Evolutionary conservation across 1,140 invertebrate genomes (phyloP), one percentile per base, ranked within the genome.

Genomic region (Teleopsis dalmanni): DNA sequence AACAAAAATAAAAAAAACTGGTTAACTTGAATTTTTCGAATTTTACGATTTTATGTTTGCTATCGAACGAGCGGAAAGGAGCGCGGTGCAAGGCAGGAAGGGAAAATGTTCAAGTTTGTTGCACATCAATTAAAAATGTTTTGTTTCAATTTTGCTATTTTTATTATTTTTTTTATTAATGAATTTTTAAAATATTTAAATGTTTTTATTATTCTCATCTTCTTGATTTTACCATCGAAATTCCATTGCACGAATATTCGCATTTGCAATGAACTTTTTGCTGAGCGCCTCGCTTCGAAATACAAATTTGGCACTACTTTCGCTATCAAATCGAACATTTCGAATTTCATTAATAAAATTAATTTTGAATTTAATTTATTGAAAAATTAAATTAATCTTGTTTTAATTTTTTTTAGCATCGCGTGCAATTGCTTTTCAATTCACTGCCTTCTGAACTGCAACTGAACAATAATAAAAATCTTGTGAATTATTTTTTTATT

Each of bases 241-340:
- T 43, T 13, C 25, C 41, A 18, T 21, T 43, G 3, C 21, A 27
- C 14, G 21, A 29, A 43, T 43, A 43, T 21, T 31, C 21, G n/a
- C 13, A n/a, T 10, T 43, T 31, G 27, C 1, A 13, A 11, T 29
- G 27, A 4, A 2, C 9, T 10, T 31, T 2, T 3, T 9, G 6
- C 26, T 27, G n/a, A n/a, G n/a, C 4, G 16, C 3, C 14, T 42
- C 14, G 31, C 1, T 23, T 14, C 4, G 23, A 3, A 11, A 10
- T 29, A 3, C 11, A 4, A 3, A n/a, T 31, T 13, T 43, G 40
- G 6, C 5, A 27, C 3, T 19, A 43, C 7, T 27, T 31, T 43
- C 21, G 26, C 25, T 43, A 43, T 29, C 13, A 29, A 29, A 31
- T 43, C 26, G 16, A 43, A 18, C 41, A 43, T 43, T 42, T 29